phyloP scores from a whole-genome alignment of 2,113 vertebrate species.

The Zosterops pallidus region DNA sequence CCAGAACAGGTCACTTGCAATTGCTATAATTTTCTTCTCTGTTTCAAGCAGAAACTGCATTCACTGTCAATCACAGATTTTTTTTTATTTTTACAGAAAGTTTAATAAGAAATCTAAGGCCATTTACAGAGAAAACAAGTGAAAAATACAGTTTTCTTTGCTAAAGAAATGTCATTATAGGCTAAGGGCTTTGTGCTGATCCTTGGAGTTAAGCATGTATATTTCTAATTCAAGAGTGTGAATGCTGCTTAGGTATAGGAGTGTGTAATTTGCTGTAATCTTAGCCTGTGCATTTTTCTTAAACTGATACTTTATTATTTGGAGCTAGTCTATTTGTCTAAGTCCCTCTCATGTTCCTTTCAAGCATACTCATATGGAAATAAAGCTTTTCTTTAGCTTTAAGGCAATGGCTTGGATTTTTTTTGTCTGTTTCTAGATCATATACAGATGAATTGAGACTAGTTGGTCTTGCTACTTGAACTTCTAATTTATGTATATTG shows the following conservation, averaged over 20 bases:
- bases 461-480: slow-evolving; percentile 50
- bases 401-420: not conserved
- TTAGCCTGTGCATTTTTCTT: slow-evolving; percentile 12
- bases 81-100: not conserved
- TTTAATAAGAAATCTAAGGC: not conserved
- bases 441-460: slow-evolving; percentile 16
- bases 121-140: not conserved
- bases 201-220: not conserved
- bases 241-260: not conserved
- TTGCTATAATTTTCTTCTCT: not conserved
- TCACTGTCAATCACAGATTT: not conserved
- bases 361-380: not conserved
- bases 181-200: not conserved
- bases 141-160: not conserved
- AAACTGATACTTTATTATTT: slow-evolving; percentile 14
- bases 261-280: slow-evolving; percentile 25
- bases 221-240: not conserved
- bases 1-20: not conserved
- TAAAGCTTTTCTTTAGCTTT: not conserved
- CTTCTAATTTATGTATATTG: slow-evolving; percentile 44
- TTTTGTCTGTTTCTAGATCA: slow-evolving; percentile 15
- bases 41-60: not conserved
- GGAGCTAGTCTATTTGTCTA: not conserved
- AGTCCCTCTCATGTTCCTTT: not conserved
- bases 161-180: not conserved